A percentile compares a stretch with the other conserved stretches of the same genome.
Evolutionary conservation across 2,797 vertebrate species (phyloP).

Genomic region (Telmatherina bonti): DNA sequence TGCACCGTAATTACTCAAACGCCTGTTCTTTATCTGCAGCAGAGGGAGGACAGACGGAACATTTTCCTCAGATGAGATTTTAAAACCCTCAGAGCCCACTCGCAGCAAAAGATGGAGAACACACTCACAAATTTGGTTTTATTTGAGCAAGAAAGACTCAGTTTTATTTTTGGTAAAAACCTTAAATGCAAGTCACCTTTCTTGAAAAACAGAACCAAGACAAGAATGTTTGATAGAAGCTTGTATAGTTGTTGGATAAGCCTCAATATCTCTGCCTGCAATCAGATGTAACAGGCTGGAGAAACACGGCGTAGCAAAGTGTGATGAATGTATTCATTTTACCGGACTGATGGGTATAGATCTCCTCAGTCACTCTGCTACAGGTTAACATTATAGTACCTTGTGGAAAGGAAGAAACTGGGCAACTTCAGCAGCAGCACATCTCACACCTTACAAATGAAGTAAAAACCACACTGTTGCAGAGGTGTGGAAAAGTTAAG

Average conservation of each 20-base stretch:
- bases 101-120: slow-evolving; percentile 23
- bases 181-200: slow-evolving; percentile 1
- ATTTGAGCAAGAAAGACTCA: slow-evolving; percentile 23
- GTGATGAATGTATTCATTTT: slow-evolving; percentile 79
- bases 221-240: neutral
- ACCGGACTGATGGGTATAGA: slow-evolving; percentile 72
- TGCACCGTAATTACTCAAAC: slow-evolving; percentile 82
- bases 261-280: slow-evolving; percentile 45
- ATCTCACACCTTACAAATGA: slow-evolving; percentile 63
- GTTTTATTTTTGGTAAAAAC: slow-evolving; percentile 35
- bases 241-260: slow-evolving; percentile 22
- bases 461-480: slow-evolving; percentile 55
- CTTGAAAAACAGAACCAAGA: slow-evolving; percentile 4
- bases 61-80: slow-evolving; percentile 68
- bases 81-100: slow-evolving; percentile 49
- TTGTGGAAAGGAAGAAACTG: slow-evolving; percentile 46
- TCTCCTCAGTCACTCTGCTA: slow-evolving; percentile 49
- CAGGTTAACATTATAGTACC: slow-evolving; percentile 51
- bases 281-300: slow-evolving; percentile 61
- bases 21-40: slow-evolving; percentile 79
- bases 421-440: slow-evolving; percentile 40
- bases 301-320: slow-evolving; percentile 26
- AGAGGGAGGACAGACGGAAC: slow-evolving; percentile 72
- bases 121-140: slow-evolving; percentile 33
- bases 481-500: slow-evolving; percentile 69